Conservation (phyloP, 2,113 vertebrate genomes). For the Gymnarchus niloticus region DNA sequence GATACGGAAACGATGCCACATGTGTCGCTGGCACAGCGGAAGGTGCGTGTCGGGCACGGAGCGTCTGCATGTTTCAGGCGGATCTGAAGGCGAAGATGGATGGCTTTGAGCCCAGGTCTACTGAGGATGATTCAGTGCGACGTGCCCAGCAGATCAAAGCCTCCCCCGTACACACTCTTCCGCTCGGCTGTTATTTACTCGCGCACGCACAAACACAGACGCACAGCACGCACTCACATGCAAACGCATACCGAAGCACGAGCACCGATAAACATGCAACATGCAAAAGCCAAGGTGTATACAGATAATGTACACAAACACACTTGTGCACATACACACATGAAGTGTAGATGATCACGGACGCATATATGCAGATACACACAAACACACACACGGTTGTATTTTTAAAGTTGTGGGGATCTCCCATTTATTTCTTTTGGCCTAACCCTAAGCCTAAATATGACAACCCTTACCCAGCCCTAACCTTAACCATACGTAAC, state of each 20-base stretch:
- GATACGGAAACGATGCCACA: not conserved
- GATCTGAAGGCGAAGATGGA: not conserved
- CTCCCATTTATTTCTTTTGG: no score
- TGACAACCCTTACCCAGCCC: no score
- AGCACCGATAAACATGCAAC: not conserved
- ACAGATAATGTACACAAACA: not conserved
- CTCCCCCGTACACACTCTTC: not conserved
- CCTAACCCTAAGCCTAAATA: no score
- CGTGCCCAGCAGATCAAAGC: not conserved
- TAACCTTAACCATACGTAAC: no score
- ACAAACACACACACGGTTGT: not conserved
- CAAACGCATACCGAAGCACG: not conserved
- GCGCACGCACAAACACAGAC: not conserved
- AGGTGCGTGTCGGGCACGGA: not conserved
- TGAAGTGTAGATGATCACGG: not conserved
- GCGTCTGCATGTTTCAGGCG: not conserved
- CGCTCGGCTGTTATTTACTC: not conserved
- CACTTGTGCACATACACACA: accelerated
- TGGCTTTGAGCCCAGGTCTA: not conserved
- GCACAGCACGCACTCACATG: not conserved
- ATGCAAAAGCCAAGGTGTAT: not conserved
- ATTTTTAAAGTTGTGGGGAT: no score
- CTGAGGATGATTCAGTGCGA: conserved; percentile 1
- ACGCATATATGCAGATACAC: no score
- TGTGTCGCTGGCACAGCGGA: not conserved